Percentiles rank a stretch among this genome's conserved stretches.
Conservation (phyloP, 1,140 invertebrate species). For the Lithobius niger region DNA sequence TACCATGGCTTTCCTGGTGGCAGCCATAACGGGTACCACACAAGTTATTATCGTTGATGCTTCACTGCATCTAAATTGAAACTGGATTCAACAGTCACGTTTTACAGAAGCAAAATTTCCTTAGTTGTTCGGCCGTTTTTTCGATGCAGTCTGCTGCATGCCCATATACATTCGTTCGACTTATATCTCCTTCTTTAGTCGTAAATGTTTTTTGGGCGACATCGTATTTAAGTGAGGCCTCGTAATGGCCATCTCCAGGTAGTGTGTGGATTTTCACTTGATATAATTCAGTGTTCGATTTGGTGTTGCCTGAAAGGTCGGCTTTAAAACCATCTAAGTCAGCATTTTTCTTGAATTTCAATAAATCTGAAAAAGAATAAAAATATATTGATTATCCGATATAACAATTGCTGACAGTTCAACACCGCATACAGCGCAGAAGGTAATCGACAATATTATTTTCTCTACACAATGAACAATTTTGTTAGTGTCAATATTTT, state of each 20-base stretch:
- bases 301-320: constrained; percentile 50
- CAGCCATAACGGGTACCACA: no score
- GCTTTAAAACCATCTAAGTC: constrained; percentile 69
- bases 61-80: no score
- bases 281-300: constrained; percentile 47
- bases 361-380: no score
- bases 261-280: constrained; percentile 58
- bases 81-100: no score
- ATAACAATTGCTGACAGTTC: no score
- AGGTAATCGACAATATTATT: no score
- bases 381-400: no score
- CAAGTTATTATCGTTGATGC: no score
- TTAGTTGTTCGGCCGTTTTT: constrained; percentile 46
- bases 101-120: constrained; percentile 58
- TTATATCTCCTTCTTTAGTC: constrained; percentile 60
- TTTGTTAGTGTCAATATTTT: no score
- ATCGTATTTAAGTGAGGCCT: constrained; percentile 57
- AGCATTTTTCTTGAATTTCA: constrained; percentile 56
- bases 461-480: no score
- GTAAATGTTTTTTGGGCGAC: constrained; percentile 42
- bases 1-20: no score
- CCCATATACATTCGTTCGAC: constrained; percentile 75
- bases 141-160: constrained; percentile 59
- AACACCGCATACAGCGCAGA: no score
- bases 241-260: constrained; percentile 60